These are phyloP conservation scores for Micromesistius poutassou DNA, from an alignment of 2,797 vertebrate species.

Conservation along the genomic window DNA sequence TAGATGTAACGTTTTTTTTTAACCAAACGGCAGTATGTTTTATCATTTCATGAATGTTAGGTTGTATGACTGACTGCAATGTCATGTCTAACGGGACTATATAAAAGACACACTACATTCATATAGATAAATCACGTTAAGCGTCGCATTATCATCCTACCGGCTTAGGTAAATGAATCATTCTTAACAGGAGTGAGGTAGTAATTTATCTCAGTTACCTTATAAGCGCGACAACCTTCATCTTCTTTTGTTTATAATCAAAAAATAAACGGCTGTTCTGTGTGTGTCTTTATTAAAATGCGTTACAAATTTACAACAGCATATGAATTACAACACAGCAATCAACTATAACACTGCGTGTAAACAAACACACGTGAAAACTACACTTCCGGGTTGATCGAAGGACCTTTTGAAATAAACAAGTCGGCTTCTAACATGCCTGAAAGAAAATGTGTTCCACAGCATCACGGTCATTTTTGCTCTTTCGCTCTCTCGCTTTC, in stretches of 20 bases:
- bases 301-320: neutral
- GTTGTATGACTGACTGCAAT: too few species aligned
- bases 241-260: conserved; percentile 38
- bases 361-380: conserved; percentile 54
- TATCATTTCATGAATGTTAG: too few species aligned
- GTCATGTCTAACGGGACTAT: too few species aligned
- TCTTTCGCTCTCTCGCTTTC: too few species aligned
- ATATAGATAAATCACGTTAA: too few species aligned
- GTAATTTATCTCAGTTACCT: conserved; percentile 59
- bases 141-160: too few species aligned
- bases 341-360: conserved; percentile 23
- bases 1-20: neutral
- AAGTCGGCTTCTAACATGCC: conserved; percentile 48
- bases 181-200: too few species aligned
- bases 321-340: conserved; percentile 16
- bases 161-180: too few species aligned
- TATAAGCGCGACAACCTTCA: conserved; percentile 80
- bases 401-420: conserved; percentile 39
- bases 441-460: conserved; percentile 44
- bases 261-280: neutral
- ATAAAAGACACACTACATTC: too few species aligned
- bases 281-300: neutral
- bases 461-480: too few species aligned
- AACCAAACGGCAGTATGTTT: too few species aligned
- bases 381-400: conserved; percentile 52